phyloP scores from a whole-genome alignment of 2,888 invertebrate species.

The Gastracanthus pulcherrimus region DNA sequence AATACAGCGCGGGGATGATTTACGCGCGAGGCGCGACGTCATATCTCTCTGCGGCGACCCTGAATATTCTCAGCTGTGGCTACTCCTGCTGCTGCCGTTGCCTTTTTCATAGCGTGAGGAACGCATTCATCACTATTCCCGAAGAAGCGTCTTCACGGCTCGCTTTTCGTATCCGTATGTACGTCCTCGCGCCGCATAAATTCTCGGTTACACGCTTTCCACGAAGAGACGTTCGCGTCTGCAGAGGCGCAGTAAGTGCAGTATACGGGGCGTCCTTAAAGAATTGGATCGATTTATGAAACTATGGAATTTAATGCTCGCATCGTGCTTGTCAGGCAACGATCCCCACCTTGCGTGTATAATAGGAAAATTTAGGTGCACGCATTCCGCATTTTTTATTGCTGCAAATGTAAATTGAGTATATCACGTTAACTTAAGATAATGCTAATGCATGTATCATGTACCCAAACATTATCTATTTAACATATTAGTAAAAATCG shows the following conservation, averaged over 20 bases:
- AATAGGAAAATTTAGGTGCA: neutral
- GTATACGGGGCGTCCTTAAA: neutral
- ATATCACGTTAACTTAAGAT: no score
- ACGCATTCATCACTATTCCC: neutral
- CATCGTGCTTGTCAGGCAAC: neutral
- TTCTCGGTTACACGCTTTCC: conserved; percentile 16
- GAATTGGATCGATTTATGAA: conserved; percentile 3
- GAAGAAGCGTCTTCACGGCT: neutral
- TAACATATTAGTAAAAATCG: no score
- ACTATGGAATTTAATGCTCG: neutral
- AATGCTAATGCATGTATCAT: no score
- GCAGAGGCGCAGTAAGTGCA: neutral
- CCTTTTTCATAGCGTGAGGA: neutral
- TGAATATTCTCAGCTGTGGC: neutral
- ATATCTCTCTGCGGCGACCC: neutral
- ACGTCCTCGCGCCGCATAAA: neutral
- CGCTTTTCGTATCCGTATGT: no score
- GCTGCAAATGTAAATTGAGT: no score
- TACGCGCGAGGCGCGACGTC: neutral
- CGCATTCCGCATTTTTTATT: neutral
- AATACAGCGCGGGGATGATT: conserved; percentile 23
- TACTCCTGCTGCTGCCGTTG: neutral
- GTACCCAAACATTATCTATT: no score
- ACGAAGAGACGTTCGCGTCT: neutral
- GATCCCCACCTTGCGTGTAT: no score